Evolutionary conservation across 2,888 invertebrate genomes (phyloP), one percentile per base, ranked within the genome.

Genomic region (Aphodius granarius): DNA sequence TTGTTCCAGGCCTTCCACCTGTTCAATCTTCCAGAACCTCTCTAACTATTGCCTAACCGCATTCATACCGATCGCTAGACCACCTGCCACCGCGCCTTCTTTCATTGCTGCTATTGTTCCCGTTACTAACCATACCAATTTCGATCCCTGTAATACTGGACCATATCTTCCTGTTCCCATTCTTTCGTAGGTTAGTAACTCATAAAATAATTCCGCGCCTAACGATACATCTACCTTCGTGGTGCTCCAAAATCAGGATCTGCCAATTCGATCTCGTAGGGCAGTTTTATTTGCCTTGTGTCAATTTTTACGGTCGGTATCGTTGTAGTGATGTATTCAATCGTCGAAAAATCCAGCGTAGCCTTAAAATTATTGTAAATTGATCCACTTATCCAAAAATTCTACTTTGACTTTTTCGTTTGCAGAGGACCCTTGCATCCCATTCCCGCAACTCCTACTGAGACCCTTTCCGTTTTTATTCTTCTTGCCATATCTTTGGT

Each of bases 1-100:
- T 22, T 71, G 16, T n/a, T 17, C n/a, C 17, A 16, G 15, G 3
- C 71, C 15, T 22, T 17, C 18, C 17, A 72, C 17, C 19, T 72
- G 63, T 63, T 63, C 63, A 17, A 72, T 21, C 63, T 63, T 72
- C 64, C 20, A 63, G n/a, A 72, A 63, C n/a, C 63, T 63, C 18
- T 72, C 72, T 15, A 66, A n/a, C 18, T 20, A 15, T 66, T 66
- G 18, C 2, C 13, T 43, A 43, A 43, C 43, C 43, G 43, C 43
- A 43, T 43, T 43, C 4, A 43, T 43, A 43, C 43, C 43, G 43
- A 43, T 43, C 43, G 43, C 43, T 13, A 43, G 6, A 43, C 43
- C 43, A 43, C 43, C 4, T 43, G 43, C 43, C 13, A 43, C 43
- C 43, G 13, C 43, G 43, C 43, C 43, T 13, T 13, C 43, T 13